These are phyloP conservation scores for Triops cancriformis DNA, from an alignment of 1,140 invertebrate genomes.

Conservation along the genomic window DNA sequence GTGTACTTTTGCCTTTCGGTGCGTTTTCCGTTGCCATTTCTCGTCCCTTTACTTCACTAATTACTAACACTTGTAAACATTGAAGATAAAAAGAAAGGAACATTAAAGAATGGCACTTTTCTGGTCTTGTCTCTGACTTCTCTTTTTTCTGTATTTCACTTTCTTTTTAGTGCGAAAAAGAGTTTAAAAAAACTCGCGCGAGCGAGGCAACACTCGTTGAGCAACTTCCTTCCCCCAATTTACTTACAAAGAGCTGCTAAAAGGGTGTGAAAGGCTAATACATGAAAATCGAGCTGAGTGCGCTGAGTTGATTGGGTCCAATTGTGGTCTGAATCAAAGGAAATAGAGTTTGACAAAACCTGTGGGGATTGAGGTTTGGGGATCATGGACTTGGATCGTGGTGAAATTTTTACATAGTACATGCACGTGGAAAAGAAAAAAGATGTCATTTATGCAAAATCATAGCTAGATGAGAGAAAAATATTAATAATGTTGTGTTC, in stretches of 20 bases:
- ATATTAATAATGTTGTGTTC: neutral
- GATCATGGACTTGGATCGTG: neutral
- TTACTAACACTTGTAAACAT: neutral
- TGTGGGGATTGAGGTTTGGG: neutral
- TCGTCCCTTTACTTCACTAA: neutral
- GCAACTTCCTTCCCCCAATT: neutral
- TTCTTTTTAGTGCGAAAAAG: constrained; percentile 1
- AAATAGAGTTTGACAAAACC: neutral
- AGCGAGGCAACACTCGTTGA: neutral
- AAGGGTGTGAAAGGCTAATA: neutral
- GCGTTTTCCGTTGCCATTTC: neutral
- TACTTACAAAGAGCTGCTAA: neutral
- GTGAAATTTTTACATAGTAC: neutral
- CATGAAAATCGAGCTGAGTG: neutral
- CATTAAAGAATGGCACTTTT: neutral
- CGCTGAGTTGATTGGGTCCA: neutral
- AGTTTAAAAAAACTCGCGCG: neutral
- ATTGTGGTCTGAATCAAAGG: constrained; percentile 13
- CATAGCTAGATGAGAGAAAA: neutral
- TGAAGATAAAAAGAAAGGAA: neutral
- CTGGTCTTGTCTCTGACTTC: neutral
- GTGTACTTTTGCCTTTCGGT: neutral
- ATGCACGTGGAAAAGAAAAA: neutral
- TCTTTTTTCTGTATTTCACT: neutral
- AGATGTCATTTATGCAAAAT: neutral